Percentiles rank a stretch among this genome's conserved stretches.
Evolutionary conservation across 1,140 invertebrate species (phyloP).

Genomic region (Meloidogyne hapla): DNA sequence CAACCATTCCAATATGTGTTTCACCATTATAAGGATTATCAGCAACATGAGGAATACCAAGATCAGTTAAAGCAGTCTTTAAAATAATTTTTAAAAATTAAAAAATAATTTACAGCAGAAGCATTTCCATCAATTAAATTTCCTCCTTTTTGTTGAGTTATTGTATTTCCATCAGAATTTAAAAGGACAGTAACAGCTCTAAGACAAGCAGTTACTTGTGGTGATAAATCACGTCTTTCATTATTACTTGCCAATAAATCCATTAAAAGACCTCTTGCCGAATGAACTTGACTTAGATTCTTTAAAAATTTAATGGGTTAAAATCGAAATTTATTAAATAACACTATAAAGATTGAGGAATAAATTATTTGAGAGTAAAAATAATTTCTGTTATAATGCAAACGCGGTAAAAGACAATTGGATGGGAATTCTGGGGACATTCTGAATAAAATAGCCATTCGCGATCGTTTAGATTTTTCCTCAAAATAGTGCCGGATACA

Average conservation of each 20-base stretch:
- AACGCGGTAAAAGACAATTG: too few species aligned
- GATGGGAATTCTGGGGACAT: too few species aligned
- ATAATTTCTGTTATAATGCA: too few species aligned
- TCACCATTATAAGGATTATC: conserved; percentile 40
- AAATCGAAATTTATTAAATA: background rate
- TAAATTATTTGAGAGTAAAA: background rate
- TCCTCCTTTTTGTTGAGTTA: background rate
- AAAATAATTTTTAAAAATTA: background rate
- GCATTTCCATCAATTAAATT: conserved; percentile 10
- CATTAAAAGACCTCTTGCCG: conserved; percentile 30
- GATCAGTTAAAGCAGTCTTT: conserved; percentile 22
- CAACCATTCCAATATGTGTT: conserved; percentile 19
- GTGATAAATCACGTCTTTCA: conserved; percentile 13
- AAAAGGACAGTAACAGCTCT: conserved; percentile 25
- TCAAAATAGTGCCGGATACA: too few species aligned
- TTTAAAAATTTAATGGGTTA: background rate
- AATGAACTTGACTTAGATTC: conserved; percentile 31
- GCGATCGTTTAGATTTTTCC: too few species aligned
- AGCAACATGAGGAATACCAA: conserved; percentile 34
- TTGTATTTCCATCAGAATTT: background rate
- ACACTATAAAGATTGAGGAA: too few species aligned
- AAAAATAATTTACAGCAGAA: background rate
- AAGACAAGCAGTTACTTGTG: conserved; percentile 26
- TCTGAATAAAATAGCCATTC: too few species aligned
- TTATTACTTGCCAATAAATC: conserved; percentile 23